phyloP scores from a whole-genome alignment of 1,140 invertebrate genomes.

The Ptiloglossa arizonensis region DNA sequence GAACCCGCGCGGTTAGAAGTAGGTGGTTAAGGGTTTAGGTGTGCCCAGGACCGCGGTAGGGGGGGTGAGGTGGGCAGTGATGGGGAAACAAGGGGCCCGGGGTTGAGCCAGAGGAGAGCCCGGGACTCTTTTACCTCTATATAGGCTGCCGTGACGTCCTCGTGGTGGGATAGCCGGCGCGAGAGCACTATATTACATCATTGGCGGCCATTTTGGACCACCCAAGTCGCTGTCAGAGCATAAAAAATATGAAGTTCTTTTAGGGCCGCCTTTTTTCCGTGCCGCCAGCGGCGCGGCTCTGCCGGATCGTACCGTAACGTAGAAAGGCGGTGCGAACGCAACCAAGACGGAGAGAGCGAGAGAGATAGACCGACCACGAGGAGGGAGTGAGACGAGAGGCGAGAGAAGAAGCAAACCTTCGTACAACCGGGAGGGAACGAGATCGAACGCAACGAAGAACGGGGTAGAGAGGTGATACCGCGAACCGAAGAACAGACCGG shows the following conservation, averaged over 20 bases:
- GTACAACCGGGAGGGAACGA: conserved; percentile 21
- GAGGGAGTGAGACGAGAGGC: conserved; percentile 4
- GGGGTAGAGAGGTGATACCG: conserved; percentile 28
- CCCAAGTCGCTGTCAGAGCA: conserved; percentile 81
- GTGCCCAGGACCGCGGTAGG: conserved; percentile 3
- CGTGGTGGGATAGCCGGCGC: conserved; percentile 54
- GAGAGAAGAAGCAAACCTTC: conserved; percentile 15
- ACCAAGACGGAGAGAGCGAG: conserved; percentile 26
- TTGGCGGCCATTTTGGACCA: conserved; percentile 83
- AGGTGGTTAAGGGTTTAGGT: conserved; percentile 62
- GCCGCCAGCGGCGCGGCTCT: conserved; percentile 76
- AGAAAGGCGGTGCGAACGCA: conserved; percentile 71
- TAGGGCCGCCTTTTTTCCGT: conserved; percentile 82
- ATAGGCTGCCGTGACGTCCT: conserved; percentile 57
- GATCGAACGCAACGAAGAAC: conserved; percentile 6
- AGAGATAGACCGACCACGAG: background rate
- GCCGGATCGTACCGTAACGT: conserved; percentile 70
- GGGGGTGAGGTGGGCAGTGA: background rate
- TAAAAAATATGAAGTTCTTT: conserved; percentile 83
- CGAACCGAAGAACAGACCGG: conserved; percentile 28
- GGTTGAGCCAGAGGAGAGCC: background rate
- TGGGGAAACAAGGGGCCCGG: background rate
- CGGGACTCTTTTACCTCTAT: conserved; percentile 60
- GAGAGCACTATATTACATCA: conserved; percentile 81
- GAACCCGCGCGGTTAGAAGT: conserved; percentile 63